Evolutionary conservation across 1,140 invertebrate genomes (phyloP), one percentile per base, ranked within the genome.

Genomic region (Brachionus koreanus): DNA sequence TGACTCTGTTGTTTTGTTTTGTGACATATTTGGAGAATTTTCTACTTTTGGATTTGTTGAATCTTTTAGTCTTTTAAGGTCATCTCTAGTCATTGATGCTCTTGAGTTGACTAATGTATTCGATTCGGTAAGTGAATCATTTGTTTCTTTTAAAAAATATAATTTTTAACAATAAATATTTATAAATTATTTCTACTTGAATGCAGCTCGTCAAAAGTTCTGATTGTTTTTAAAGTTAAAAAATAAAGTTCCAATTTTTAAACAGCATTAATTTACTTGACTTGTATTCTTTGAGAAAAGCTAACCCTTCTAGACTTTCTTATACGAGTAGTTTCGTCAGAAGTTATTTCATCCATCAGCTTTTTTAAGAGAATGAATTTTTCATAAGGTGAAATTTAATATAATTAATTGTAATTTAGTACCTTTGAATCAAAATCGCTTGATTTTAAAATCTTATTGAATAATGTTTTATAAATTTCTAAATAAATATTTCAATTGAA

Each of bases 21-120:
- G 12, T 13, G 67, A 19, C 16, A 4, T 42, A 23, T 3, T 37
- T 13, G 35, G 10, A 39, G 16, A 39, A 10, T 2, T 16, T 1
- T 72, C 37, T 23, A 16, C 37, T 39, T 23, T 42, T 6, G 35
- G 37, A 43, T 43, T 46, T 23, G 39, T 74, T 7, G 25, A 5
- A 25, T 74, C 69, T n/a, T 74, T 74, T 74, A 74, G 16, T n/a
- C 46, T 74, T 74, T 46, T 74, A 7, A 49, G 4, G 46, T 46
- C 42, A 46, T 39, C 9, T 25, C 42, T 43, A 3, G 23, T 12
- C 0, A 46, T 74, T 46, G 39, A 46, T 10, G 69, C 2, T 4
- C n/a, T 43, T 12, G 39, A 23, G 33, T 74, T 74, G 9, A 39
- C 43, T n/a, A 43, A 23, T 23, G 69, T 74, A 29, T 74, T 74